phyloP scores from a whole-genome alignment of 1,140 invertebrate genomes.

The Elymnias hypermnestra region DNA sequence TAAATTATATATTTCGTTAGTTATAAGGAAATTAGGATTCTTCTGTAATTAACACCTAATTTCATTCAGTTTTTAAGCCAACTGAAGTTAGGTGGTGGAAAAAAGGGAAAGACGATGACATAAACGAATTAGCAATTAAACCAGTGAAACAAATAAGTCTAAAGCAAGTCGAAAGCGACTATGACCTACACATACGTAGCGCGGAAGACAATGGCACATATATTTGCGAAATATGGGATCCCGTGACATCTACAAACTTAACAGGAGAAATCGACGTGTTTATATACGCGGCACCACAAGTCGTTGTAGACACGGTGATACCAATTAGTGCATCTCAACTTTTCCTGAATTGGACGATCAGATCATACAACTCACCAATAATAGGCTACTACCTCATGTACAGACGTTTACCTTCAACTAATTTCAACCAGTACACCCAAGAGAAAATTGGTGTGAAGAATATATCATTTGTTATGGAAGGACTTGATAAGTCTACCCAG shows the following conservation, averaged over 20 bases:
- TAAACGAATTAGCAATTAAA: constrained; percentile 22
- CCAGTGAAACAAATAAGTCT: constrained; percentile 24
- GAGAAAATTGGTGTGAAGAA: constrained; percentile 77
- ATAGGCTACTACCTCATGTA: constrained; percentile 81
- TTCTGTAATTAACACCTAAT: background rate
- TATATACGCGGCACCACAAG: constrained; percentile 82
- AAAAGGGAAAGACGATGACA: constrained; percentile 30
- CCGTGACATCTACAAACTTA: constrained; percentile 32
- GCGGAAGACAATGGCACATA: constrained; percentile 53
- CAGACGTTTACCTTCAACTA: constrained; percentile 64
- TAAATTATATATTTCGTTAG: too few relatives aligned
- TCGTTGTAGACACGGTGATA: constrained; percentile 84
- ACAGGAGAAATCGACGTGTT: constrained; percentile 72
- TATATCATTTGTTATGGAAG: constrained; percentile 79
- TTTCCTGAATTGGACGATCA: constrained; percentile 89
- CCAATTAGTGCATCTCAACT: constrained; percentile 84
- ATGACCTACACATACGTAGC: constrained; percentile 33
- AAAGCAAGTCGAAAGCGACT: constrained; percentile 39
- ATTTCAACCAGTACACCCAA: constrained; percentile 66
- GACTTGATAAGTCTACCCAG: constrained; percentile 77
- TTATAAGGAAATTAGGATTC: background rate
- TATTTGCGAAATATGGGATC: constrained; percentile 44
- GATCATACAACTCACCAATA: constrained; percentile 85
- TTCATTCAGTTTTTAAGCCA: constrained; percentile 46
- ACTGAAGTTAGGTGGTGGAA: constrained; percentile 50